phyloP scores from a whole-genome alignment of 23 tunicate genomes.

The Halocynthia aurantium region DNA sequence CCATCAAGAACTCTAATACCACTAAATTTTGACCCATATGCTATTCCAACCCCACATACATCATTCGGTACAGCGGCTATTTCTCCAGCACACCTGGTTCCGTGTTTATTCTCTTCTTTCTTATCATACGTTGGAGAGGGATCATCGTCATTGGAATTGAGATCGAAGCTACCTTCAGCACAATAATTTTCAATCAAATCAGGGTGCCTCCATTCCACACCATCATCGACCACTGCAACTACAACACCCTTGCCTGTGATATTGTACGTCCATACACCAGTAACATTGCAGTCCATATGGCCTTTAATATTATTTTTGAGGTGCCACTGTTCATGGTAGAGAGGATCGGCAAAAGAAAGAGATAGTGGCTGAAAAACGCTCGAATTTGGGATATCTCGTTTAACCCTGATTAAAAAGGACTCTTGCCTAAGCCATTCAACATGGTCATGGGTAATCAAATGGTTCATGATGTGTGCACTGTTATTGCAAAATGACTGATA shows the following conservation, averaged over 20 bases:
- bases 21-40: conserved; percentile 76
- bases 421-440: conserved; percentile 58
- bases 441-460: conserved; percentile 15
- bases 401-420: conserved; percentile 32
- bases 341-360: conserved; percentile 55
- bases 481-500: conserved; percentile 20
- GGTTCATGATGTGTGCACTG: neutral
- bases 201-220: conserved; percentile 96
- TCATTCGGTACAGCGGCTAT: conserved; percentile 80
- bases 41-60: conserved; percentile 95
- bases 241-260: conserved; percentile 90
- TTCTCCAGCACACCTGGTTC: conserved; percentile 99
- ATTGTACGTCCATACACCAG: conserved; percentile 72
- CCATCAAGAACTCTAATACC: conserved; percentile 95
- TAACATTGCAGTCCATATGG: conserved; percentile 80
- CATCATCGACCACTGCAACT: conserved; percentile 97
- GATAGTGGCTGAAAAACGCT: no score
- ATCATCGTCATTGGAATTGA: conserved; percentile 89
- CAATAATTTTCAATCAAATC: conserved; percentile 78
- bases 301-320: conserved; percentile 25
- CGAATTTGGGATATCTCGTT: conserved; percentile 8
- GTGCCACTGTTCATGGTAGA: conserved; percentile 87
- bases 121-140: conserved; percentile 71
- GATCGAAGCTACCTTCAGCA: conserved; percentile 82
- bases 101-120: conserved; percentile 81